Conservation (phyloP, 2,797 vertebrate genomes). For the Trematomus bernacchii region DNA sequence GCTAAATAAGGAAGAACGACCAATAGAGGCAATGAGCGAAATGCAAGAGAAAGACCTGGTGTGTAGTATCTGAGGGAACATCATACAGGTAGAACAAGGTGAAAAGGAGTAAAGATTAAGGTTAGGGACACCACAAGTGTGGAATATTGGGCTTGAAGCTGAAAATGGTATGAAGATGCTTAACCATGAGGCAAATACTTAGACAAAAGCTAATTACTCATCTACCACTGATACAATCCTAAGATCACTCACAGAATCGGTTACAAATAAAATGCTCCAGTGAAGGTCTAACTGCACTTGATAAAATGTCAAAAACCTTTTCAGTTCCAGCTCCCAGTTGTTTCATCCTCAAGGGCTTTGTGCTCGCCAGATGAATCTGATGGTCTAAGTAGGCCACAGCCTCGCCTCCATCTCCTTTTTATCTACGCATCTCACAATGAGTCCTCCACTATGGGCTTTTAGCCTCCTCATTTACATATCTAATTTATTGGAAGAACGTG, state of each 20-base stretch:
- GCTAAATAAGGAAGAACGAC: not conserved
- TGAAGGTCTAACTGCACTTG: conserved; percentile 18
- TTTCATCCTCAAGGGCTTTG: conserved; percentile 41
- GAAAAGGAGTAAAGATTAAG: not conserved
- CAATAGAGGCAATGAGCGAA: not conserved
- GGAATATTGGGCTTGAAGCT: not conserved
- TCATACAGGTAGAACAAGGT: not conserved
- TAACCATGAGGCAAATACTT: too few relatives aligned
- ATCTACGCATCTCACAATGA: conserved; percentile 26
- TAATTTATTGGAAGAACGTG: not conserved
- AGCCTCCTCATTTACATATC: not conserved
- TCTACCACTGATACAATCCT: not conserved
- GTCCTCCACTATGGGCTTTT: not conserved
- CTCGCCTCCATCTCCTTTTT: conserved; percentile 38
- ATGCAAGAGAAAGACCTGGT: not conserved
- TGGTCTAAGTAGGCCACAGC: conserved; percentile 73
- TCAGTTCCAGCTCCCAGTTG: conserved; percentile 37
- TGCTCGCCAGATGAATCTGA: conserved; percentile 67
- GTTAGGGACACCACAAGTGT: not conserved
- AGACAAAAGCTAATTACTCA: not conserved
- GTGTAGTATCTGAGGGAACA: not conserved
- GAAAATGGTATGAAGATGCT: not conserved
- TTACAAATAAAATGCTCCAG: not conserved
- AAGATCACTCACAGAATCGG: not conserved
- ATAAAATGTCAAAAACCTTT: conserved; percentile 38